A percentile compares a stretch with the other conserved stretches of the same genome.
Conservation (phyloP, 2,888 invertebrate genomes). For the Latrodectus elegans region DNA sequence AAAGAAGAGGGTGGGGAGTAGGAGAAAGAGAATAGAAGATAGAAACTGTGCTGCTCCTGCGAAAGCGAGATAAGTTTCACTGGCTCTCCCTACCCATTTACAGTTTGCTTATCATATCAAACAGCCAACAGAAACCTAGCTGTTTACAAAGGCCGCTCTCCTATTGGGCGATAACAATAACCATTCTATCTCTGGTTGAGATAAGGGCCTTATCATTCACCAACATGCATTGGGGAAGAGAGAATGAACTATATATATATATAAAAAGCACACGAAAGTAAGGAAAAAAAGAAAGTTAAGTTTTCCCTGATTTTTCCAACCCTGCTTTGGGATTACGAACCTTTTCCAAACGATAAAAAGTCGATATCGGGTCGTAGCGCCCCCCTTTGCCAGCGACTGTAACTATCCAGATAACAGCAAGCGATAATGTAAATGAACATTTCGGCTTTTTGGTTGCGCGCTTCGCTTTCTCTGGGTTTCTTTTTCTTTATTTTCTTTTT, state of each 20-base stretch:
- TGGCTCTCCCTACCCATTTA: slow-evolving; percentile 56
- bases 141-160: slow-evolving; percentile 67
- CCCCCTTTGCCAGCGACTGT: slow-evolving; percentile 45
- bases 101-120: slow-evolving; percentile 68
- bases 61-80: slow-evolving; percentile 56
- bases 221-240: slow-evolving; percentile 63
- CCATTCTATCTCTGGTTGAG: slow-evolving; percentile 62
- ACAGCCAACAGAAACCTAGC: slow-evolving; percentile 53
- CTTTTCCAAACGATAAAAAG: slow-evolving; percentile 57
- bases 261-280: slow-evolving; percentile 16
- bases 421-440: slow-evolving; percentile 69
- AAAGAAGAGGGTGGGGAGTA: slow-evolving; percentile 1
- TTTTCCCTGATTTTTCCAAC: slow-evolving; percentile 47
- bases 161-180: slow-evolving; percentile 68
- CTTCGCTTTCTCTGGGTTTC: slow-evolving; percentile 8
- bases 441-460: slow-evolving; percentile 42
- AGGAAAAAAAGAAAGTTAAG: slow-evolving; percentile 43
- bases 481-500: slow-evolving; percentile 32
- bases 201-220: slow-evolving; percentile 58
- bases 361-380: slow-evolving; percentile 53
- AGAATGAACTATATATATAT: slow-evolving; percentile 35
- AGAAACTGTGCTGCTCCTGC: slow-evolving; percentile 60
- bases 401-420: slow-evolving; percentile 50
- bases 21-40: slow-evolving; percentile 27
- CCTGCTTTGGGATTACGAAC: slow-evolving; percentile 63